These are phyloP conservation scores for Drosophila prosaltans DNA, from an alignment of 1,140 invertebrate species.

Conservation along the genomic window DNA sequence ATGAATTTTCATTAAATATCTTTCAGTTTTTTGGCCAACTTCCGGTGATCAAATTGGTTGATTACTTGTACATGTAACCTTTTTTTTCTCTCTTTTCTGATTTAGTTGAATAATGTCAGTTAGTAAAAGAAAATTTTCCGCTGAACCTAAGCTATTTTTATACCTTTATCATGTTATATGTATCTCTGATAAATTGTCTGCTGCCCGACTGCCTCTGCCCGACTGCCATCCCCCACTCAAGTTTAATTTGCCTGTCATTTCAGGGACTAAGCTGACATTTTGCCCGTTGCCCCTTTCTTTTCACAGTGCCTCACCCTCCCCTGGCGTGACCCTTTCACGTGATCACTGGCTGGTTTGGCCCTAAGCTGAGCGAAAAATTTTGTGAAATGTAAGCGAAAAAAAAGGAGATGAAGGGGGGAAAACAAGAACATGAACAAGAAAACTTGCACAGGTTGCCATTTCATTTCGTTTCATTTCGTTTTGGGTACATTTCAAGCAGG, in stretches of 20 bases:
- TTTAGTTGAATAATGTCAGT: constrained; percentile 28
- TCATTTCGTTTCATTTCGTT: constrained; percentile 5
- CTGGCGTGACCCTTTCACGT: constrained; percentile 4
- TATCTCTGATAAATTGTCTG: constrained; percentile 72
- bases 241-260: constrained; percentile 80
- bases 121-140: constrained; percentile 3
- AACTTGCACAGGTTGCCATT: constrained; percentile 27
- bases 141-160: constrained; percentile 31
- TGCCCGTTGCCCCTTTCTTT: constrained; percentile 31
- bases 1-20: background rate
- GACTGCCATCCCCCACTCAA: constrained; percentile 59
- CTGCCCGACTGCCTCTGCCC: constrained; percentile 26
- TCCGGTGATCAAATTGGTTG: constrained; percentile 6
- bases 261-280: constrained; percentile 68
- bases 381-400: constrained; percentile 73
- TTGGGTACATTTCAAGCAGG: background rate
- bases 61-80: constrained; percentile 1
- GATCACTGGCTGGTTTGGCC: constrained; percentile 5
- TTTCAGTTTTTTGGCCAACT: constrained; percentile 1
- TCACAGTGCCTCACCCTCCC: background rate
- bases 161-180: constrained; percentile 43
- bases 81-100: background rate
- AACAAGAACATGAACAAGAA: constrained; percentile 4
- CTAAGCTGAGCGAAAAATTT: constrained; percentile 63
- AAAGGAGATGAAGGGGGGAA: constrained; percentile 8